Conservation (phyloP, 2,113 vertebrate genomes). For the Oncorhynchus mykiss region DNA sequence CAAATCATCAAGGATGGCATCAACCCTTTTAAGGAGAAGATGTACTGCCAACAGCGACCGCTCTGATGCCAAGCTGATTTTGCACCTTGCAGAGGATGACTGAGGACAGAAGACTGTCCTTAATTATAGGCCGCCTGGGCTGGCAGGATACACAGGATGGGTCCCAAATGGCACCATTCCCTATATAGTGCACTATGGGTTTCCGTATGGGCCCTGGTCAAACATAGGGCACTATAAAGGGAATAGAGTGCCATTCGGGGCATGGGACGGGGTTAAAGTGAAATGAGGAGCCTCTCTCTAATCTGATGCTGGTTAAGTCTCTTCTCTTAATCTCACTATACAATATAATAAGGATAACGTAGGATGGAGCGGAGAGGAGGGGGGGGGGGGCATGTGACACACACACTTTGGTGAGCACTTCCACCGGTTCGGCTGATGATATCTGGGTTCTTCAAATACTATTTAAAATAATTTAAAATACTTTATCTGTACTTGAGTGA, state of each 20-base stretch:
- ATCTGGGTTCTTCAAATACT: too few relatives aligned
- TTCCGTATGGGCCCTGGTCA: not conserved
- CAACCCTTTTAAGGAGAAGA: not conserved
- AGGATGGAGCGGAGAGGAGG: not conserved
- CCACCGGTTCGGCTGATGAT: not conserved
- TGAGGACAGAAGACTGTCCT: not conserved
- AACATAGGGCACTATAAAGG: not conserved
- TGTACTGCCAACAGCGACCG: not conserved
- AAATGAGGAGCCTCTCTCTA: conserved; percentile 1
- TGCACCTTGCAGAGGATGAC: not conserved
- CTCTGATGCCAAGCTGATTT: not conserved
- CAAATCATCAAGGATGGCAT: conserved; percentile 20
- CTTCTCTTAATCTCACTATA: conserved; percentile 27
- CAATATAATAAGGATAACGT: conserved; percentile 19
- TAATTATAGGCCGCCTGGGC: not conserved
- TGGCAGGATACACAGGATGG: not conserved
- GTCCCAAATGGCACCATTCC: not conserved
- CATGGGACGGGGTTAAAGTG: not conserved
- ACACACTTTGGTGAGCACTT: conserved; percentile 1
- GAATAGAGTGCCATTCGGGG: too few relatives aligned
- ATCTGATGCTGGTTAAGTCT: conserved; percentile 16
- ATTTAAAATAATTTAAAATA: too few relatives aligned
- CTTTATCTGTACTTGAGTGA: too few relatives aligned
- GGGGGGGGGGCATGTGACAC: not conserved
- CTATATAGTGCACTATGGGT: too few relatives aligned